phyloP scores from a whole-genome alignment of 2,888 invertebrate genomes.

The Aphelenchoides bicaudatus region DNA sequence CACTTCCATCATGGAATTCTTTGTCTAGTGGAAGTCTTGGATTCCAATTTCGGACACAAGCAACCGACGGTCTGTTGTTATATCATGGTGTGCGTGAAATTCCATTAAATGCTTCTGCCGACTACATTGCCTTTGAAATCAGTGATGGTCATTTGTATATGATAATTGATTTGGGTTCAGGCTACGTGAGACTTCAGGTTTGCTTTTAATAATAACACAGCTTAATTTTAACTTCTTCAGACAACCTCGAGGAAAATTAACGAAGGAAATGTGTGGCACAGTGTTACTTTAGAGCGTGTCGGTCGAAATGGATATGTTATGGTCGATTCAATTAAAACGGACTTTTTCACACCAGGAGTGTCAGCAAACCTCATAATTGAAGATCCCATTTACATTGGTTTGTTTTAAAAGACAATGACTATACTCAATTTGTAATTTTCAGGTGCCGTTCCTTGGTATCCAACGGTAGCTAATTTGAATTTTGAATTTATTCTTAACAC shows the following conservation, averaged over 20 bases:
- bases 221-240: conserved; percentile 27
- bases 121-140: conserved; percentile 88
- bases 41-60: conserved; percentile 81
- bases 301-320: conserved; percentile 51
- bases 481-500: too few species aligned
- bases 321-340: conserved; percentile 55
- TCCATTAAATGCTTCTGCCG: conserved; percentile 68
- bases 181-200: conserved; percentile 75
- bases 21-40: conserved; percentile 52
- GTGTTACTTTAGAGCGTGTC: conserved; percentile 51
- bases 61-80: conserved; percentile 86
- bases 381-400: conserved; percentile 46
- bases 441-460: conserved; percentile 40
- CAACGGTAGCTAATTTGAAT: too few species aligned
- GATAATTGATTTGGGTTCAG: conserved; percentile 83
- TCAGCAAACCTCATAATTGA: conserved; percentile 57
- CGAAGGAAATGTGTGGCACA: conserved; percentile 50
- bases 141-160: conserved; percentile 88
- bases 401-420: too few species aligned
- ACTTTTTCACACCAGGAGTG: conserved; percentile 58
- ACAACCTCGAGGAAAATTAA: conserved; percentile 48
- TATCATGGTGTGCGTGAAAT: conserved; percentile 68
- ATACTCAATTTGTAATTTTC: too few species aligned
- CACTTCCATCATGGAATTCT: conserved; percentile 55
- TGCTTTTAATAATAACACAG: conserved; percentile 9